Percentiles rank a stretch among this genome's conserved stretches.
Conservation (phyloP, 2,113 vertebrate species). For the Amphiprion ocellaris region DNA sequence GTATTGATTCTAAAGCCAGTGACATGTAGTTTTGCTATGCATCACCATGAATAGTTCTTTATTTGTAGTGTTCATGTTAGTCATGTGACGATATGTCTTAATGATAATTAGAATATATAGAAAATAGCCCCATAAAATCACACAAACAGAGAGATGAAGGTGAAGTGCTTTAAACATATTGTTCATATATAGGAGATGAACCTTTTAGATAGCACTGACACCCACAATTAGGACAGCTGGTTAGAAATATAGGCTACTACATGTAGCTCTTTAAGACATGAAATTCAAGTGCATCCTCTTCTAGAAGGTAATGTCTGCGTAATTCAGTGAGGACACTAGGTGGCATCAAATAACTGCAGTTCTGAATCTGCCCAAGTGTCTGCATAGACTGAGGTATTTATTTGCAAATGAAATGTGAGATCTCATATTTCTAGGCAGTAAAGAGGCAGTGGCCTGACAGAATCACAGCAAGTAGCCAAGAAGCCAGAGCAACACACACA, state of each 20-base stretch:
- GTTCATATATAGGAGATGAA: neutral
- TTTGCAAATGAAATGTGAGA: neutral
- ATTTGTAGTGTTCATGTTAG: too few species aligned
- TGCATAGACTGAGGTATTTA: neutral
- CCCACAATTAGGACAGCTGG: neutral
- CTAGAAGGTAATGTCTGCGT: conserved; percentile 8
- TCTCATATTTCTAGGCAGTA: neutral
- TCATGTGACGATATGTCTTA: too few species aligned
- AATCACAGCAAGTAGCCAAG: neutral
- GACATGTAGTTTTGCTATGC: too few species aligned
- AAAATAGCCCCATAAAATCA: too few species aligned
- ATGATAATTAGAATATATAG: too few species aligned
- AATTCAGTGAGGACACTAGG: conserved; percentile 70
- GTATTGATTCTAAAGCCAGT: too few species aligned
- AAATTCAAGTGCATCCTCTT: too few species aligned
- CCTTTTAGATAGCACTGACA: too few species aligned
- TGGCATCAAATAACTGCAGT: conserved; percentile 72
- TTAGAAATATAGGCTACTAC: rapidly evolving
- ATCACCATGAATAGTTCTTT: too few species aligned
- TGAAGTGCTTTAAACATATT: neutral
- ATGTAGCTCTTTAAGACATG: neutral
- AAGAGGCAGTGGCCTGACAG: neutral
- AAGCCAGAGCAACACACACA: neutral
- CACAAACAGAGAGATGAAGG: neutral
- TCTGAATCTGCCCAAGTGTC: neutral